Base-by-base conservation (phyloP, 2,888 invertebrate genomes). In the Troglohyphantes excavatus region DNA sequence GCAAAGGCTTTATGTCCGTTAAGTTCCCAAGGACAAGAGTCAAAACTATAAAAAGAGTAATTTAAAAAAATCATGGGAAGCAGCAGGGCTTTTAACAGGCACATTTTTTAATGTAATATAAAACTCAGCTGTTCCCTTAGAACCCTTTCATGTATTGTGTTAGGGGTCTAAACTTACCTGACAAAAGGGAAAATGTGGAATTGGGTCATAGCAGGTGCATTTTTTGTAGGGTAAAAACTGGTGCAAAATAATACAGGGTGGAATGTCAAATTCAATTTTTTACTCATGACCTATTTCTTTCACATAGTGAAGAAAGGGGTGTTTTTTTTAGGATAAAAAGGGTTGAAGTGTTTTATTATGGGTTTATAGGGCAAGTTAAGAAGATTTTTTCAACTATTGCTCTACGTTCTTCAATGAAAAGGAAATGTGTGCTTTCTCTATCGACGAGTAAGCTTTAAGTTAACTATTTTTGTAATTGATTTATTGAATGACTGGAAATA, bases 131-230 rank as follows among this genome's bases (percentile, higher is more conserved):
- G 53, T 17, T 53, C 13, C 53, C n/a, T 17, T 2, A 53, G n/a
- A 53, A 53, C 5, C 2, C 5, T 13, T 17, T 53, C 13, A 0
- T 53, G n/a, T 53, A 53, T n/a, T 53, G 53, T 53, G n/a, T 5
- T 17, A 53, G 17, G 17, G 17, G 17, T 53, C 17, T 13, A 53
- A 53, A 9, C 9, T 2, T 53, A 53, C 53, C 53, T 53, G 46
- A 19, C 53, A 81, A 68, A 27, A 39, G 67, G 39, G 81, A 67
- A 27, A 19, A 6, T 43, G 27, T 27, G 33, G 9, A 61, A 63
- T 9, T 82, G 29, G 82, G 82, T 82, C 82, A 82, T 61, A 61
- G 72, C 70, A 82, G 70, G 82, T 82, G 82, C 26, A 67, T 53
- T 70, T 82, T 68, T 63, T 59, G 59, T 63, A 26, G 65, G 39